Evolutionary conservation across 2,888 invertebrate species (phyloP), one percentile per base, ranked within the genome.

Genomic region (Aporophyla lueneburgensis): DNA sequence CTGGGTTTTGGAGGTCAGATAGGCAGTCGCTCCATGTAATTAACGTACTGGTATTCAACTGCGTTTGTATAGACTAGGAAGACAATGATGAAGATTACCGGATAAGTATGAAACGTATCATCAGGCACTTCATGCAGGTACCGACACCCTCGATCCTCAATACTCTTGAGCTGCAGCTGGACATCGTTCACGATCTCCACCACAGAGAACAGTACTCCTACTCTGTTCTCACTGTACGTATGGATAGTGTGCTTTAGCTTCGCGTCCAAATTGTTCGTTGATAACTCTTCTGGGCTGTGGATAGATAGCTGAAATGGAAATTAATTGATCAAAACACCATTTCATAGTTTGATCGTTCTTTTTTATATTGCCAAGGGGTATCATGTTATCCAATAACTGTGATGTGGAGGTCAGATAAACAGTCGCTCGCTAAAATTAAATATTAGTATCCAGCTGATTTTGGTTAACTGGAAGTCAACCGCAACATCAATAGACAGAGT

Each of bases 111-210:
- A 49, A 93, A 76, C 19, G 67, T 67, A 6, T 65, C 84, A 16
- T 88, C 74, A 9, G 93, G 94, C 40, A 96, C 93, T 92, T 98
- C 98, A 62, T 97, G 89, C 1, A 94, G 89, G 87, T 97, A 97
- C 46, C 97, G 96, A 87, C 98, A 98, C 70, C 96, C 94, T 74
- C 98, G 95, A 79, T 97, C 95, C 10, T 91, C 77, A 0, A 97
- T 90, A 58, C 94, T 92, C 24, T 97, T 94, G 4, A 91, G 92
- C 65, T 92, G 89, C 5, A 97, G 83, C 33, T 88, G 75, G 0
- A 89, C 92, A 62, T 96, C 95, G 66, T 96, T 96, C 24, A 93
- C 92, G 46, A 96, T 94, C 83, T 96, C 96, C 62, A 94, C 93
- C 10, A 95, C 80, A 16, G 93, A 93, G 76, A 95, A 93, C n/a